Conservation (phyloP, 1,140 invertebrate genomes). For the Cydia splendana region DNA sequence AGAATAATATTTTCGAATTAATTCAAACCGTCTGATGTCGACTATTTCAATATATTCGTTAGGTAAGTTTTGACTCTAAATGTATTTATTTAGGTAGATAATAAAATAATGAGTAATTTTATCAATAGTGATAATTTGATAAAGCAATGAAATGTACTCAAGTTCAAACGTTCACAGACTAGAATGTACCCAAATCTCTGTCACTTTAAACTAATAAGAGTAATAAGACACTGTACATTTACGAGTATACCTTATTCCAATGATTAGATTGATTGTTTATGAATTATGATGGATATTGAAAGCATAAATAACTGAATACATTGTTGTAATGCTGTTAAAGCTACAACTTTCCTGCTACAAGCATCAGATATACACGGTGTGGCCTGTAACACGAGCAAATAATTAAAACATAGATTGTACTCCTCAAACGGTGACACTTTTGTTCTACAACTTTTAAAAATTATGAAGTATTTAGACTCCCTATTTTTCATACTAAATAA, state of each 20-base stretch:
- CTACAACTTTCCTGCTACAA: background rate
- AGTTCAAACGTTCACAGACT: background rate
- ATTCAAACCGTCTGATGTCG: constrained; percentile 4
- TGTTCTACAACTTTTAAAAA: no score
- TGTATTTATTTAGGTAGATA: constrained; percentile 1
- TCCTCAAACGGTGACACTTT: no score
- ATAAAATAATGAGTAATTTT: background rate
- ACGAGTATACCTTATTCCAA: no score
- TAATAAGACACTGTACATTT: background rate
- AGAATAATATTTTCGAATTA: constrained; percentile 16
- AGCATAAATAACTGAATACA: no score
- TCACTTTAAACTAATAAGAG: background rate
- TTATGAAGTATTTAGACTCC: no score
- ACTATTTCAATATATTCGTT: background rate
- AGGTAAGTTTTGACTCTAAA: constrained; percentile 2
- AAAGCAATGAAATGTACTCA: background rate
- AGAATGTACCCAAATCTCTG: background rate
- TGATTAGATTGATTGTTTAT: no score
- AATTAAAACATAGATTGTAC: no score
- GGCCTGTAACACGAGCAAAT: no score
- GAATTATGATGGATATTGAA: no score
- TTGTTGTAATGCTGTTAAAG: background rate
- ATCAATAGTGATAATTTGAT: background rate
- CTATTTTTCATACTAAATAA: no score
- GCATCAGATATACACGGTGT: background rate